Conservation (phyloP, 2,797 vertebrate genomes). For the Myoxocephalus aenaeus region DNA sequence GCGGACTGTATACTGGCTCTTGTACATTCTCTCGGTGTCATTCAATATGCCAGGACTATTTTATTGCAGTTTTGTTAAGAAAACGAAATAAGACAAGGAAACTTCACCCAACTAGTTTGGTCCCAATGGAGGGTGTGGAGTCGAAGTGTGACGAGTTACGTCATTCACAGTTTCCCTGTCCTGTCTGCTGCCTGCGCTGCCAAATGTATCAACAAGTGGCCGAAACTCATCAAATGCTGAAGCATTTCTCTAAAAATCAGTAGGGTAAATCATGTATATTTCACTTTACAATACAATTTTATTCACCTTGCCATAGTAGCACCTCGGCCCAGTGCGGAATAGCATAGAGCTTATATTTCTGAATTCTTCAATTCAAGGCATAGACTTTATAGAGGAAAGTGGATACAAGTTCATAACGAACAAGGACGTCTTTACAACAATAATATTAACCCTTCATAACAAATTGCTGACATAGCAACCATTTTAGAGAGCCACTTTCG, state of each 20-base stretch:
- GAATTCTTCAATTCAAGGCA: not conserved
- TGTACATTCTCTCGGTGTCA: not conserved
- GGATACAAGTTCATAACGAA: not conserved
- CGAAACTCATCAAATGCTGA: not conserved
- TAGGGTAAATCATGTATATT: not conserved
- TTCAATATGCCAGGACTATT: not conserved
- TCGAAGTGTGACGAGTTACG: slow-evolving; percentile 72
- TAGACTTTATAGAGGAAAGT: not conserved
- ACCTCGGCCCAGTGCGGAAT: not conserved
- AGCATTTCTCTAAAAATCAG: not conserved
- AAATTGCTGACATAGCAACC: too few relatives aligned
- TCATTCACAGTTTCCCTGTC: slow-evolving; percentile 62
- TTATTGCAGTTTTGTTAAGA: not conserved
- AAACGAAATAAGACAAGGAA: not conserved
- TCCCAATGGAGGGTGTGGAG: slow-evolving; percentile 69
- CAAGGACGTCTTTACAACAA: not conserved
- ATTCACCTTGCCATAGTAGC: not conserved
- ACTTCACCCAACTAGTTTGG: slow-evolving; percentile 46
- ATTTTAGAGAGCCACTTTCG: not conserved
- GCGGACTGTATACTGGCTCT: not conserved
- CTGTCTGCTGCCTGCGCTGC: slow-evolving; percentile 21
- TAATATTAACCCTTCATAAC: too few relatives aligned
- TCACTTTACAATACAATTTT: not conserved
- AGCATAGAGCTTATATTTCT: not conserved
- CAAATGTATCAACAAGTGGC: slow-evolving; percentile 57